Conservation (phyloP, 2,797 vertebrate species). For the Nannoperca australis region DNA sequence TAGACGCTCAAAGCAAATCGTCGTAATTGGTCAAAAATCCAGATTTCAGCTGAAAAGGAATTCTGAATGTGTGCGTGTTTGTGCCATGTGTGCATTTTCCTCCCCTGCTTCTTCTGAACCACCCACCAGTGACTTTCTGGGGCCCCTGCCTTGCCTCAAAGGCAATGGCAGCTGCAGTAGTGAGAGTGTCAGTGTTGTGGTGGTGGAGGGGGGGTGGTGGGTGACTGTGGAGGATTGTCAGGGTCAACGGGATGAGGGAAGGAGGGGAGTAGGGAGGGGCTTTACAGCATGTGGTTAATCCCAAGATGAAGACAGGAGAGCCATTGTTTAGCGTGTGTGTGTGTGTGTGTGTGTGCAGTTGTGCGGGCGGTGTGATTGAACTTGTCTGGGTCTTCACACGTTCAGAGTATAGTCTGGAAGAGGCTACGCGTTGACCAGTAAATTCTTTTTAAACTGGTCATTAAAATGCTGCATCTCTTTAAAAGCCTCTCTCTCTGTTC, state of each 20-base stretch:
- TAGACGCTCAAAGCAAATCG: background rate
- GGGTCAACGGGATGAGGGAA: slow-evolving; percentile 68
- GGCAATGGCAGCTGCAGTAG: slow-evolving; percentile 74
- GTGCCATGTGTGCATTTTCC: background rate
- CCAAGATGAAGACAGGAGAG: slow-evolving; percentile 78
- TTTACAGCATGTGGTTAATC: slow-evolving; percentile 81
- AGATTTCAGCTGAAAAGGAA: background rate
- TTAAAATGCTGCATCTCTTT: slow-evolving; percentile 10
- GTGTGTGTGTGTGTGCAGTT: slow-evolving; percentile 43
- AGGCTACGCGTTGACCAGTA: slow-evolving; percentile 30
- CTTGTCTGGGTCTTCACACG: slow-evolving; percentile 23
- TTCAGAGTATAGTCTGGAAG: slow-evolving; percentile 13
- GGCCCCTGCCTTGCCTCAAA: slow-evolving; percentile 44
- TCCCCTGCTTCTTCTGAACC: background rate
- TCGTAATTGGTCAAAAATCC: background rate
- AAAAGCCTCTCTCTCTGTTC: slow-evolving; percentile 2
- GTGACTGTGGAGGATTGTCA: slow-evolving; percentile 72
- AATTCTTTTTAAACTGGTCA: slow-evolving; percentile 28
- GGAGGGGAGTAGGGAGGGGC: slow-evolving; percentile 37
- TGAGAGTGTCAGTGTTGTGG: slow-evolving; percentile 43
- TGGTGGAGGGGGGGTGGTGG: slow-evolving; percentile 31
- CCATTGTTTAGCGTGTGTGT: slow-evolving; percentile 79
- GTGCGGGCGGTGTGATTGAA: slow-evolving; percentile 33
- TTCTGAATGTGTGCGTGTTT: background rate
- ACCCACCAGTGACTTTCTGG: slow-evolving; percentile 23